These are phyloP conservation scores for Gerris lacustris DNA, from an alignment of 2,888 invertebrate genomes.

Conservation along the genomic window DNA sequence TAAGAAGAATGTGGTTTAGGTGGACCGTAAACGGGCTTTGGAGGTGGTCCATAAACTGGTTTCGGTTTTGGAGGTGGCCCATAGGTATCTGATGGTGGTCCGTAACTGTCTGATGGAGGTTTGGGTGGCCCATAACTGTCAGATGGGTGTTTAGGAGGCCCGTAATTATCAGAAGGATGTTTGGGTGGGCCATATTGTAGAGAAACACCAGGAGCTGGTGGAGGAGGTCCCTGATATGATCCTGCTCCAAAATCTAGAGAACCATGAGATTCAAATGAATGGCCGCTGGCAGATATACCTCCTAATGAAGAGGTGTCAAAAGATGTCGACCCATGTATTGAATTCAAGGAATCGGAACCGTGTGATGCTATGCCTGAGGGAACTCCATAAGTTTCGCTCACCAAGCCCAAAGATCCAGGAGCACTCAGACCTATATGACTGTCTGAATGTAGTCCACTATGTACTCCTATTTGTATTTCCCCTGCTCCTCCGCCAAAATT, in stretches of 20 bases:
- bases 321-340: slow-evolving; percentile 11
- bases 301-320: slow-evolving; percentile 36
- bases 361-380: slow-evolving; percentile 35
- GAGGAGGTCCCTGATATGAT: neutral
- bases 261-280: slow-evolving; percentile 10
- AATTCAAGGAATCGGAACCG: slow-evolving; percentile 19
- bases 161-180: slow-evolving; percentile 16
- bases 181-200: neutral
- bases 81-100: slow-evolving; percentile 36
- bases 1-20: slow-evolving; percentile 16
- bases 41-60: slow-evolving; percentile 22
- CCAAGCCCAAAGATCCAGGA: neutral
- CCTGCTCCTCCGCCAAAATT: slow-evolving; percentile 8
- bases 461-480: neutral
- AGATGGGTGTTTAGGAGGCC: slow-evolving; percentile 29
- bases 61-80: slow-evolving; percentile 20
- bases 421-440: neutral
- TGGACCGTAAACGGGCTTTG: slow-evolving; percentile 17
- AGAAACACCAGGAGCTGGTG: neutral
- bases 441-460: neutral
- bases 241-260: slow-evolving; percentile 36
- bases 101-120: slow-evolving; percentile 31
- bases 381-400: slow-evolving; percentile 33
- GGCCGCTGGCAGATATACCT: slow-evolving; percentile 35
- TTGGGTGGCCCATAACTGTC: slow-evolving; percentile 34